A percentile compares a stretch with the other conserved stretches of the same genome.
phyloP scores from a whole-genome alignment of 2,888 invertebrate species.

The Carcina quercana region DNA sequence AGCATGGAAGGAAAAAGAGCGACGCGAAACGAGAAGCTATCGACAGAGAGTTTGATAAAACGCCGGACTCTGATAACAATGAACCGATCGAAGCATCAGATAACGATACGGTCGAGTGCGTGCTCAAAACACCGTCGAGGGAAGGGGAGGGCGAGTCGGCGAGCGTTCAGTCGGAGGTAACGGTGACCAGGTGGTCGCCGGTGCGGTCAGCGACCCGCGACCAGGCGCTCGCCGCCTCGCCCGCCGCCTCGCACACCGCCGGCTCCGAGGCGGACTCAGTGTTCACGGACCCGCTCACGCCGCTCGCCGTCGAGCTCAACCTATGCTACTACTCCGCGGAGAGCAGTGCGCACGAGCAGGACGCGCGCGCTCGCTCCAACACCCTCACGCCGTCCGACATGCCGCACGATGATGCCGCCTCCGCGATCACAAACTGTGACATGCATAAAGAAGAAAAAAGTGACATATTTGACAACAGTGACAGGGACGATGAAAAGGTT shows the following conservation, averaged over 20 bases:
- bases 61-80: conserved; percentile 65
- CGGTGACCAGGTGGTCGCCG: conserved; percentile 59
- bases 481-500: conserved; percentile 58
- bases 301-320: conserved; percentile 77
- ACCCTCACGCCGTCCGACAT: conserved; percentile 42
- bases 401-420: conserved; percentile 54
- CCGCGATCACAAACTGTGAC: conserved; percentile 39
- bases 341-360: conserved; percentile 63
- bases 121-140: conserved; percentile 44
- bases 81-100: conserved; percentile 59
- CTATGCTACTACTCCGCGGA: conserved; percentile 78
- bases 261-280: conserved; percentile 82
- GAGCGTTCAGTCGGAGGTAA: conserved; percentile 43
- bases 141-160: conserved; percentile 31
- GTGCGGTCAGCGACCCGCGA: conserved; percentile 66
- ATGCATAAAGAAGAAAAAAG: conserved; percentile 54
- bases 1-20: conserved; percentile 56
- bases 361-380: too few relatives aligned
- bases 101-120: conserved; percentile 67
- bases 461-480: conserved; percentile 51
- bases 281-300: conserved; percentile 82
- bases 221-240: conserved; percentile 38
- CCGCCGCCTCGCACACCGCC: conserved; percentile 58
- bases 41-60: conserved; percentile 60
- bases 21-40: conserved; percentile 47